phyloP scores from a whole-genome alignment of 2,113 vertebrate species.

The Ornithorhynchus anatinus region DNA sequence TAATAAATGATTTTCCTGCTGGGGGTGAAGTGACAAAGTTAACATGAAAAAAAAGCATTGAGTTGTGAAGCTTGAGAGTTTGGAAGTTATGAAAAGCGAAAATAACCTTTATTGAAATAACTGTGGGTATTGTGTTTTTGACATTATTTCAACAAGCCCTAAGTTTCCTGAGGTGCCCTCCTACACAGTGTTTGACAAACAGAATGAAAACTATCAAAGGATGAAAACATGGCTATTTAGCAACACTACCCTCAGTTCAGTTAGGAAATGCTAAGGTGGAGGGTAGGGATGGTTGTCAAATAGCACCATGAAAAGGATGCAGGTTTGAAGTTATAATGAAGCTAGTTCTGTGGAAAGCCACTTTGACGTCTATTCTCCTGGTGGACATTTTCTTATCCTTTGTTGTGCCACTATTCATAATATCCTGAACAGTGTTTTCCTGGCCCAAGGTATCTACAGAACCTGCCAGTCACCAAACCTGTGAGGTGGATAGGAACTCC shows the following conservation, averaged over 20 bases:
- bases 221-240: background rate
- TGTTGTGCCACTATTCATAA: no score
- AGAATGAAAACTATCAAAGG: constrained; percentile 17
- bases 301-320: background rate
- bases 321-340: background rate
- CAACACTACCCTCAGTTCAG: background rate
- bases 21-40: background rate
- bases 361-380: no score
- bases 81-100: constrained; percentile 6
- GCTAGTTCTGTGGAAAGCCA: background rate
- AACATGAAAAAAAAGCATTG: background rate
- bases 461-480: no score
- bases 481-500: no score
- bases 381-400: no score
- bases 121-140: background rate
- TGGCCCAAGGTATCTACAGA: no score
- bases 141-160: constrained; percentile 15
- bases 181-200: background rate
- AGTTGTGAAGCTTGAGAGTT: background rate
- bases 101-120: constrained; percentile 29
- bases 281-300: background rate
- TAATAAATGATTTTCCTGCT: background rate
- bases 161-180: background rate
- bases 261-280: background rate
- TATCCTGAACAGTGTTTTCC: no score